Evolutionary conservation across 2,888 invertebrate genomes (phyloP).

Genomic region (Polymixis flavicincta): DNA sequence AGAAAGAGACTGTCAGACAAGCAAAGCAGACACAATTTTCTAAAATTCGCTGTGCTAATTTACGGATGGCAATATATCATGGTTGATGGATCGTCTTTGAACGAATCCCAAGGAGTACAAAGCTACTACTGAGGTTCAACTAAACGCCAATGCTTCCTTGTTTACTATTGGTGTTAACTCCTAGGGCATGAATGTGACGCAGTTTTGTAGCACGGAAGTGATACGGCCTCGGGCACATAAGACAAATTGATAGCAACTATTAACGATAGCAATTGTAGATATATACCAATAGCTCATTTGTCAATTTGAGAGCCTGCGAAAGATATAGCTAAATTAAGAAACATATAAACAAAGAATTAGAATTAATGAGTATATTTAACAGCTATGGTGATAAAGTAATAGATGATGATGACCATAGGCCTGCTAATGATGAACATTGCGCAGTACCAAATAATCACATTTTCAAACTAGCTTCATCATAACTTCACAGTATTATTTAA

Average conservation of each 20-base stretch:
- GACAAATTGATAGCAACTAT: slow-evolving; percentile 62
- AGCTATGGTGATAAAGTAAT: not conserved
- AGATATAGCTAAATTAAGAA: not conserved
- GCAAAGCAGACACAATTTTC: not conserved
- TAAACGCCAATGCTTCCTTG: slow-evolving; percentile 33
- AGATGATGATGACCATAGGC: not conserved
- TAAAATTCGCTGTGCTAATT: no score
- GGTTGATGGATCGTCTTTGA: not conserved
- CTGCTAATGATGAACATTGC: not conserved
- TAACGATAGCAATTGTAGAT: slow-evolving; percentile 40
- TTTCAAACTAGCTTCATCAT: no score
- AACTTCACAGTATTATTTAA: no score
- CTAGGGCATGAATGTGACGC: slow-evolving; percentile 31
- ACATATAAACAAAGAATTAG: no score
- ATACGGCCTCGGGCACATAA: slow-evolving; percentile 44
- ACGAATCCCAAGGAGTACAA: not conserved
- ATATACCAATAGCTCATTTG: not conserved
- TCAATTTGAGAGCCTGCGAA: not conserved
- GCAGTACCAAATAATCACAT: not conserved
- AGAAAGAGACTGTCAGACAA: not conserved
- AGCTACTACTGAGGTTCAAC: not conserved
- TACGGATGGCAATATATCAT: not conserved
- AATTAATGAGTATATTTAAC: not conserved
- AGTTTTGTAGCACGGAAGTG: slow-evolving; percentile 47
- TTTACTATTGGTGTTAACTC: slow-evolving; percentile 30